Evolutionary conservation across 2,797 vertebrate genomes (phyloP), one percentile per base, ranked within the genome.

Genomic region (Parauchenoglanis punctatus): DNA sequence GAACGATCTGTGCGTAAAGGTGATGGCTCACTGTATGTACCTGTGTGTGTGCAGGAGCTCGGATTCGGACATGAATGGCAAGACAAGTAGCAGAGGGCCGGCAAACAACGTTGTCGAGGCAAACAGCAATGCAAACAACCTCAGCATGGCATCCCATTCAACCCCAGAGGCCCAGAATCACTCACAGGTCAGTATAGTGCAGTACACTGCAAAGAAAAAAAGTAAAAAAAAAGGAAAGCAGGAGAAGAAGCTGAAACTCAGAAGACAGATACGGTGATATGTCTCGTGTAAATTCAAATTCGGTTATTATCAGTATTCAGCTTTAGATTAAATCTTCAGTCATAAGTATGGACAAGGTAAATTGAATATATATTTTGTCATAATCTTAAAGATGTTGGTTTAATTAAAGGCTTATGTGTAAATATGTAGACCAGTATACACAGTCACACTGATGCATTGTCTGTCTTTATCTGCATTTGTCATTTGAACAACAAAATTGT

Each of bases 31-130:
- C 49, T 86, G 83, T 78, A 73, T 88, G 31, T 87, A 82, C 84
- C 61, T 80, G 28, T 92, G 89, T 90, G 61, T 49, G 81, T 88
- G 52, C 93, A 93, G 88, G 94, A 95, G 93, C 90, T 93, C 93
- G 0, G 89, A 95, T 93, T 94, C 87, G 94, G 97, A 97, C 92
- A 98, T 99, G 97, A 97, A 97, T 91, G 96, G 94, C 93, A 97
- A 97, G 93, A 92, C 93, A 76, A 93, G 92, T 49, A 92, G 94
- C 89, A 96, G 96, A 93, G 94, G 94, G 63, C 92, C 93, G 28
- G 84, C 85, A 54, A 93, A 92, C 90, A 82, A 92, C 87, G 63
- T 88, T 89, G 94, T 91, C n/a, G 96, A 97, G 92, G 91, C 91
- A 85, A 88, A 97, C 92, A 87, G 92, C 86, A 92, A 92, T 87